phyloP scores from a whole-genome alignment of 2,113 vertebrate species.

The Malurus elegans region DNA sequence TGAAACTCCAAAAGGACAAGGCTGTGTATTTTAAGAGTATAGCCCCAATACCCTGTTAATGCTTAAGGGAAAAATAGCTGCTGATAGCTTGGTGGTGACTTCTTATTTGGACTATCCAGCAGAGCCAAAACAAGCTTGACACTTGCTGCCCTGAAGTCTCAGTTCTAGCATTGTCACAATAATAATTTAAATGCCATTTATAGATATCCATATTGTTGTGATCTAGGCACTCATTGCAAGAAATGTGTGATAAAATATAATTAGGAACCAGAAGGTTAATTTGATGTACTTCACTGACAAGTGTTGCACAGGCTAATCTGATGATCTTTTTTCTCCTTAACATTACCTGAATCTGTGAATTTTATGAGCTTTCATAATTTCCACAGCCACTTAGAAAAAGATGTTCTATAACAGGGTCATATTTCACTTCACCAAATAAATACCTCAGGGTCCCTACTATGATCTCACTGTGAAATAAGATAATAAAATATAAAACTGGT shows the following conservation, averaged over 20 bases:
- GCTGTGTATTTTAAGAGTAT: background rate
- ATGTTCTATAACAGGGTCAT: background rate
- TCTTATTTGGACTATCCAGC: background rate
- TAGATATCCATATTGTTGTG: background rate
- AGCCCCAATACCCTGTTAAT: background rate
- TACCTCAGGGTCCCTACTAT: background rate
- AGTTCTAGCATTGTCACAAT: background rate
- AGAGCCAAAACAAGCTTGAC: accelerated
- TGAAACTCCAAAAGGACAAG: background rate
- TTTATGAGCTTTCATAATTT: background rate
- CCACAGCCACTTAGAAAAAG: background rate
- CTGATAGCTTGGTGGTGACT: background rate
- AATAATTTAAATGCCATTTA: background rate
- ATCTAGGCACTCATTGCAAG: background rate
- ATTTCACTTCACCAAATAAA: background rate
- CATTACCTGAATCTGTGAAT: background rate
- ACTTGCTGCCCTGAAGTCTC: background rate
- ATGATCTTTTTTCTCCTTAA: background rate
- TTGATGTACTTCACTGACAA: background rate
- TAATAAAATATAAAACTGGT: background rate
- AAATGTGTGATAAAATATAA: background rate
- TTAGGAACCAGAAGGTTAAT: background rate
- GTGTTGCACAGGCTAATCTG: background rate
- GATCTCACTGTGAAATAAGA: background rate
- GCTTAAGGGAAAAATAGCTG: background rate